These are phyloP conservation scores for Narcine bancroftii DNA, from an alignment of 2,113 vertebrate species.

Conservation along the genomic window DNA sequence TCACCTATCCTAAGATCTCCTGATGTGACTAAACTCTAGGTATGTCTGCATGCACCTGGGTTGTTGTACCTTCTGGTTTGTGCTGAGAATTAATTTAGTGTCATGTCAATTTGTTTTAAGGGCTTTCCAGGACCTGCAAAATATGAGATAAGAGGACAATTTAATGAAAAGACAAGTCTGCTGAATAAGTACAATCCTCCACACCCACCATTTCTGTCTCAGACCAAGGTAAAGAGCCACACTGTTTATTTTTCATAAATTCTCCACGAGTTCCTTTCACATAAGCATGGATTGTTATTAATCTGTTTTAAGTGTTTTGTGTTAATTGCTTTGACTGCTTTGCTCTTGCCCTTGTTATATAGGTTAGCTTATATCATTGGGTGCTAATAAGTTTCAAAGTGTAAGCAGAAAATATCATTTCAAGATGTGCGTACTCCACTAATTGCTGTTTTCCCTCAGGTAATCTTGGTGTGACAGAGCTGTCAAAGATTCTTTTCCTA, in stretches of 20 bases:
- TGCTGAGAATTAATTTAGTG: not conserved
- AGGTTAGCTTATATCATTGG: not conserved
- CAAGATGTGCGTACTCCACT: too few species aligned
- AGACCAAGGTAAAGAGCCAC: constrained; percentile 45
- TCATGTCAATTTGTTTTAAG: constrained; percentile 41
- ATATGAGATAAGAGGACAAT: constrained; percentile 50
- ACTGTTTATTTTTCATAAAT: too few species aligned
- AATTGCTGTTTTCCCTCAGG: not conserved
- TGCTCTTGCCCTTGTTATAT: not conserved
- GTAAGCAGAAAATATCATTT: not conserved
- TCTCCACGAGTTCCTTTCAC: not conserved
- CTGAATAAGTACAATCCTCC: constrained; percentile 26
- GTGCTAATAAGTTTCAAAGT: not conserved
- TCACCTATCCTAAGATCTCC: not conserved
- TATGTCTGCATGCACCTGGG: not conserved
- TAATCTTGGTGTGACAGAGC: not conserved
- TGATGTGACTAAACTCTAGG: not conserved
- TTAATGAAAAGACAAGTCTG: constrained; percentile 42
- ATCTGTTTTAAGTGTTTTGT: not conserved
- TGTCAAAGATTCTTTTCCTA: not conserved
- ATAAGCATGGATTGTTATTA: not conserved
- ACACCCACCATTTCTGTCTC: constrained; percentile 49
- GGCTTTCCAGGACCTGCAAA: constrained; percentile 49
- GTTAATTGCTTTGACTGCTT: not conserved
- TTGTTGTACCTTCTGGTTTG: not conserved